A percentile compares a stretch with the other conserved stretches of the same genome.
Evolutionary conservation across 2,797 vertebrate species (phyloP).

Genomic region (Pseudocheirus occidentalis): DNA sequence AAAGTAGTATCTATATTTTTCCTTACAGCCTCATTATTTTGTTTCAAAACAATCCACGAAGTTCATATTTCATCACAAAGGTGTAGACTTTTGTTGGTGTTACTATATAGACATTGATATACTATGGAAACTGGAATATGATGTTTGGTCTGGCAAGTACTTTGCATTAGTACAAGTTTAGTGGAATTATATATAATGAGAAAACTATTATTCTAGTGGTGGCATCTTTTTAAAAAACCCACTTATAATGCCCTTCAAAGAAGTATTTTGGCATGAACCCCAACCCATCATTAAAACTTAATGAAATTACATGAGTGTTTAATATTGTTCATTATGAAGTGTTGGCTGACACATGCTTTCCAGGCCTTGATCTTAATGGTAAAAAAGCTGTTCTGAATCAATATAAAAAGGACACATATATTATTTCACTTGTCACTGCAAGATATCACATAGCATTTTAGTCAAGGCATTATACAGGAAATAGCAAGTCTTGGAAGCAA

Average conservation of each 20-base stretch:
- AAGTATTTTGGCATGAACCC: constrained; percentile 56
- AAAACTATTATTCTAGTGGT: constrained; percentile 74
- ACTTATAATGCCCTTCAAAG: constrained; percentile 81
- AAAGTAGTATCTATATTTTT: not conserved
- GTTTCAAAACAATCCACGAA: not conserved
- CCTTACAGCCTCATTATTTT: not conserved
- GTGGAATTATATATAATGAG: constrained; percentile 75
- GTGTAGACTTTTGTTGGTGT: not conserved
- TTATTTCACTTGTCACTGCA: constrained; percentile 78
- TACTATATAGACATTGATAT: not conserved
- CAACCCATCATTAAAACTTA: constrained; percentile 77
- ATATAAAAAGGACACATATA: constrained; percentile 66
- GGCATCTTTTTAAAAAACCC: constrained; percentile 82
- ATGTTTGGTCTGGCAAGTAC: not conserved
- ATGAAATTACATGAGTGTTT: constrained; percentile 83
- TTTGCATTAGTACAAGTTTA: not conserved
- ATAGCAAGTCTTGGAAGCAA: not conserved
- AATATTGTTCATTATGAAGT: constrained; percentile 73
- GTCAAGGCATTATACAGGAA: not conserved
- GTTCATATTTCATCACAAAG: not conserved
- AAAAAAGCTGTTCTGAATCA: constrained; percentile 82
- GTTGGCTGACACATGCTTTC: constrained; percentile 75
- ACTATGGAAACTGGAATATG: not conserved
- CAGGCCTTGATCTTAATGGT: constrained; percentile 67
- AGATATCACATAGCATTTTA: constrained; percentile 5